These are phyloP conservation scores for Gopherus flavomarginatus DNA, from an alignment of 2,113 vertebrate genomes.

Conservation along the genomic window DNA sequence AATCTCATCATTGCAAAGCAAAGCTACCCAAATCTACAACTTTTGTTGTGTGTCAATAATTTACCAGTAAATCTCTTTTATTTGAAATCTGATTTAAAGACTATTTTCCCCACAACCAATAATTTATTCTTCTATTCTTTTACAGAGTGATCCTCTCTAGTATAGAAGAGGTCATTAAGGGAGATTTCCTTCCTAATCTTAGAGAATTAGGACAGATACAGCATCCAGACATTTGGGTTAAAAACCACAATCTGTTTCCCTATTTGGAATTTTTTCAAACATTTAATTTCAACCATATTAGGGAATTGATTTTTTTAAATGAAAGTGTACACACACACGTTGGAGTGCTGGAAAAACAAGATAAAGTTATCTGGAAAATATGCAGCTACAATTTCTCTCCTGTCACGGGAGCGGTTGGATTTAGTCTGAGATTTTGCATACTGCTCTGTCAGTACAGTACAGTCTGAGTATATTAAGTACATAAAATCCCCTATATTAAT, in stretches of 20 bases:
- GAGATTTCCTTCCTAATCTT: not conserved
- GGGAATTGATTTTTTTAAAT: not conserved
- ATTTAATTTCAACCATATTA: constrained; percentile 43
- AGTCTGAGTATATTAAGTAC: not conserved
- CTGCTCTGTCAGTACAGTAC: not conserved
- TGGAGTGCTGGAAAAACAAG: not conserved
- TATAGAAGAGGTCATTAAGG: rapidly evolving
- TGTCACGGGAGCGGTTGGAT: not conserved
- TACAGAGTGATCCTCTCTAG: not conserved
- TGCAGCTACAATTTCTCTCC: not conserved
- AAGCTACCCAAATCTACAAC: not conserved
- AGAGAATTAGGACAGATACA: not conserved
- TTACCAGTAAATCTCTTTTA: not conserved
- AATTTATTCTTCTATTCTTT: not conserved
- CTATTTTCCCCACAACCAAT: not conserved
- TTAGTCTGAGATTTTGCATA: not conserved
- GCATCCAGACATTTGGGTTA: constrained; percentile 21
- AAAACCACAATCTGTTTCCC: constrained; percentile 35
- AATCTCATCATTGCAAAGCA: rapidly evolving
- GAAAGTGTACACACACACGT: not conserved
- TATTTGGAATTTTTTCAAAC: constrained; percentile 43
- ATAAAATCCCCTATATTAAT: not conserved
- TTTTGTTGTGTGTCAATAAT: not conserved
- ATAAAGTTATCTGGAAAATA: not conserved
- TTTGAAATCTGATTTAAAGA: not conserved